Evolutionary conservation across 2,888 invertebrate species (phyloP), one percentile per base, ranked within the genome.

Genomic region (Zeuzera pyrina): DNA sequence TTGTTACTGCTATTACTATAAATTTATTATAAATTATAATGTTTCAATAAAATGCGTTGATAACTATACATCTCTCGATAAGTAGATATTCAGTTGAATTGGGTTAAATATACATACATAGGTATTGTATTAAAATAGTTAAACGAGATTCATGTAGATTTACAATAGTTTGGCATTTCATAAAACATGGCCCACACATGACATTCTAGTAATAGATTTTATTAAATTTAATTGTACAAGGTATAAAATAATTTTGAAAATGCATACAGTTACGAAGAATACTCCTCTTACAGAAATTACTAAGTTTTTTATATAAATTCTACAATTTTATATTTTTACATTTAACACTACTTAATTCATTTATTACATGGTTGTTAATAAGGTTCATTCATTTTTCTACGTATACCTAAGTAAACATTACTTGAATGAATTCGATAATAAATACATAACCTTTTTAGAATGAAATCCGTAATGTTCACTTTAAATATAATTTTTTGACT

Each of bases 311-410:
- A 48, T 61, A 42, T 35, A 34, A 36, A 35, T 57, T 36, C 55
- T 66, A 62, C 68, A 61, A 47, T 51, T 61, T 62, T 50, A 62
- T 61, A 67, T 70, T 68, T 41, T 66, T 52, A 52, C 52, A 50
- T 49, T 39, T 67, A 66, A 55, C 49, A 49, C 70, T 69, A 73
- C 49, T n/a, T n/a, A n/a, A n/a, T n/a, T 66, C 73, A 70, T 66
- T 69, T 64, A 54, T 62, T 76, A 73, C 61, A 66, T 55, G 66
- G 66, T 67, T 25, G 73, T 72, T 52, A 69, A 59, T 67, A 69
- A 62, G 40, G 41, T 57, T 57, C 59, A 57, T 58, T 60, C 46
- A 59, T 53, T 47, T 33, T 26, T 38, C 48, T 72, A 74, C 64
- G 76, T 77, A 74, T 69, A 68, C 11, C 8, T 25, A 25, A 12